These are phyloP conservation scores for Orientallactaga bullata DNA, from an alignment of 2,113 vertebrate genomes.

Conservation along the genomic window DNA sequence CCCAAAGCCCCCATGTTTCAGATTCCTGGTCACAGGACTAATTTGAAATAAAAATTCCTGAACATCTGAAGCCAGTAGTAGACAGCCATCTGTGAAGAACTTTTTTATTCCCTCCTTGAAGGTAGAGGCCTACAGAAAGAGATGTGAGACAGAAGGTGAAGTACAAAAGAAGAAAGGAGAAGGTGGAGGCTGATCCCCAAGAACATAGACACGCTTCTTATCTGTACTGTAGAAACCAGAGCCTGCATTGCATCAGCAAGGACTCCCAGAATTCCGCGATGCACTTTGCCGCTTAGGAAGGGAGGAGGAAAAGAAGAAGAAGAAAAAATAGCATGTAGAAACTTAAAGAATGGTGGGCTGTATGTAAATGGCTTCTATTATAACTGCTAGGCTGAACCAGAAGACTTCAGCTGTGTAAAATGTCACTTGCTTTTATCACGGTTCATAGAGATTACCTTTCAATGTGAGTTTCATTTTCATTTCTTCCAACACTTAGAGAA, in stretches of 20 bases:
- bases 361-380: conserved; percentile 86
- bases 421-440: conserved; percentile 84
- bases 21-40: background rate
- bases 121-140: background rate
- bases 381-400: conserved; percentile 79
- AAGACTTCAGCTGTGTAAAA: conserved; percentile 82
- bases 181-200: background rate
- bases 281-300: conserved; percentile 34
- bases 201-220: background rate
- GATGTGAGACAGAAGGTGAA: background rate
- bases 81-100: background rate
- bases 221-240: conserved; percentile 63
- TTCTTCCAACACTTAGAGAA: conserved; percentile 83
- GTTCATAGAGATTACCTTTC: conserved; percentile 85
- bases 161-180: background rate
- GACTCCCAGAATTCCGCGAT: conserved; percentile 53
- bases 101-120: too few species aligned
- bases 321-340: background rate
- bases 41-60: conserved; percentile 61
- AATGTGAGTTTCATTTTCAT: conserved; percentile 85
- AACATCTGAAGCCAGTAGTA: background rate
- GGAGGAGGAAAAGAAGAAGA: background rate
- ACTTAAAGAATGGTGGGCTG: conserved; percentile 52
- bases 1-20: conserved; percentile 5
- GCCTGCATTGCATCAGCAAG: background rate